Evolutionary conservation across 2,888 invertebrate species (phyloP), one percentile per base, ranked within the genome.

Genomic region (Brachylomia viminalis): DNA sequence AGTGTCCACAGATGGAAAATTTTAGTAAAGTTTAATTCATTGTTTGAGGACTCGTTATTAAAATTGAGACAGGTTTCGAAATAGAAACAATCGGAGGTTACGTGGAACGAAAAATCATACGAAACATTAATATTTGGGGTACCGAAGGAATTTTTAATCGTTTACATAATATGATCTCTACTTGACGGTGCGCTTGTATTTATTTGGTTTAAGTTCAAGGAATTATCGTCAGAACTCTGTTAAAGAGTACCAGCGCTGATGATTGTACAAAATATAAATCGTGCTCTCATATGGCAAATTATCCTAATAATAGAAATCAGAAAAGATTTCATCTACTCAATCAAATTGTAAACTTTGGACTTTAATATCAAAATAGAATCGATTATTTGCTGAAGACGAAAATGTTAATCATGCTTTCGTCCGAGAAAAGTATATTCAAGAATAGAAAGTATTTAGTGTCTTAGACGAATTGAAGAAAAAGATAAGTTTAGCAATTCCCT

Each of bases 1-100:
- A 82, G 56, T 72, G 77, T 72, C 62, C 56, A 72, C 45, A 47
- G n/a, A 71, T 82, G 83, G 74, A 81, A 79, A 82, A 78, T 74
- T 79, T 79, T 80, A 76, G 49, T 45, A 5, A 54, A 52, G 61
- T 62, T 66, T 13, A 27, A 65, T 75, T 42, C 3, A 15, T 45
- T 27, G n/a, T 61, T 68, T 38, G 17, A 54, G 20, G 15, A 59
- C 23, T 47, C 17, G 45, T 45, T 45, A 42, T 33, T 17, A 23
- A 33, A 49, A 78, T 71, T 33, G 38, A 42, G 3, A n/a, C 15
- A 15, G 30, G 61, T 27, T 66, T 56, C 15, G 2, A 38, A n/a
- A 15, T 70, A 49, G 45, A 54, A 38, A 20, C 23, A 61, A 23
- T 38, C 23, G 0, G 30, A 10, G 15, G 15, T 7, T 47, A 20